Conservation (phyloP, 2,888 invertebrate genomes). For the Heliconius aoede region DNA sequence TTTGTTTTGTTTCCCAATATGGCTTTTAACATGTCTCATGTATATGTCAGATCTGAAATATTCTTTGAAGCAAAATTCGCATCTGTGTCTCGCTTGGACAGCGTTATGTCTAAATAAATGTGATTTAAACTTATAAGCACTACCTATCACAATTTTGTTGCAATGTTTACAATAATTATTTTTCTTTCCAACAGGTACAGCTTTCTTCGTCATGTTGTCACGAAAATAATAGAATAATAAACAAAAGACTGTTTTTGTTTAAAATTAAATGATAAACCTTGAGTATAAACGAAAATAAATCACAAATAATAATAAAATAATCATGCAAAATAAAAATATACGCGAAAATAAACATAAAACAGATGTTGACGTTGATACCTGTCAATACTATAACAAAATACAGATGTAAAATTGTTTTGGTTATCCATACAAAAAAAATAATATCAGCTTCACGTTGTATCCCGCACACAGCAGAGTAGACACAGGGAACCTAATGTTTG, state of each 20-base stretch:
- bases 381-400: background rate
- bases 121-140: conserved; percentile 55
- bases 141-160: conserved; percentile 55
- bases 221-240: background rate
- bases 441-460: too few relatives aligned
- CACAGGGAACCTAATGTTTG: too few relatives aligned
- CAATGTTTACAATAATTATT: conserved; percentile 58
- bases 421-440: too few relatives aligned
- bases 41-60: conserved; percentile 64
- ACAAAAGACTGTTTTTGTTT: background rate
- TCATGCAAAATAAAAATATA: conserved; percentile 10
- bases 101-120: conserved; percentile 63
- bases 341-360: conserved; percentile 13
- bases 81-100: conserved; percentile 58
- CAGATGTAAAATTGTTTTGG: background rate
- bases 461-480: too few relatives aligned
- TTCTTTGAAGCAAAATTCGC: conserved; percentile 59
- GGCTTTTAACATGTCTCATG: conserved; percentile 54
- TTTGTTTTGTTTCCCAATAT: conserved; percentile 13
- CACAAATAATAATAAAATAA: background rate
- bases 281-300: background rate
- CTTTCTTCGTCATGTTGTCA: conserved; percentile 45
- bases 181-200: conserved; percentile 32
- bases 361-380: conserved; percentile 4
- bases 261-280: background rate